Conservation (phyloP, 2,113 vertebrate genomes). For the Motacilla alba region DNA sequence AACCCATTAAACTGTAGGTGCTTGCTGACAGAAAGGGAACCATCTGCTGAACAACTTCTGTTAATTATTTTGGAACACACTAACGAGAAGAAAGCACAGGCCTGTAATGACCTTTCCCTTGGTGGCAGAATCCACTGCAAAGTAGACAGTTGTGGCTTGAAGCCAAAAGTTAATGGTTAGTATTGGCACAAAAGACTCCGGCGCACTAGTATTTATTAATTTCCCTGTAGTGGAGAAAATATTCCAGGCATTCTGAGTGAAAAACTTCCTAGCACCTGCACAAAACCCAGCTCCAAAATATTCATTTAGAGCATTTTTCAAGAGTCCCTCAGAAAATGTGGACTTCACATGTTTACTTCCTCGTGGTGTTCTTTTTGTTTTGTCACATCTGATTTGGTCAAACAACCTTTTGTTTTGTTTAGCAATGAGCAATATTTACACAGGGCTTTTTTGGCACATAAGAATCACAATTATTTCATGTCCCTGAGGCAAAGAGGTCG, state of each 20-base stretch:
- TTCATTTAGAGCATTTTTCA: slow-evolving; percentile 67
- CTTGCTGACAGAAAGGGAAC: slow-evolving; percentile 82
- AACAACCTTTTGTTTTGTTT: slow-evolving; percentile 68
- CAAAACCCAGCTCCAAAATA: slow-evolving; percentile 72
- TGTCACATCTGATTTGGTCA: slow-evolving; percentile 61
- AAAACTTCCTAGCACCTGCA: slow-evolving; percentile 81
- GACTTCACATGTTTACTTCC: slow-evolving; percentile 67
- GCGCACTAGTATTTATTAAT: slow-evolving; percentile 72
- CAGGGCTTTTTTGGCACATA: slow-evolving; percentile 48
- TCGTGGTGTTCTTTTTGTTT: slow-evolving; percentile 61
- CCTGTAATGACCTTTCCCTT: slow-evolving; percentile 75
- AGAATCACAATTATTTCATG: slow-evolving; percentile 63
- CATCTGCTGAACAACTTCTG: slow-evolving; percentile 80
- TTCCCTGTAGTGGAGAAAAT: slow-evolving; percentile 75
- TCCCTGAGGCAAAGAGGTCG: slow-evolving; percentile 62
- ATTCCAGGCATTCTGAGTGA: slow-evolving; percentile 76
- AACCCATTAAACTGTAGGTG: slow-evolving; percentile 75
- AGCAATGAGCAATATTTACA: slow-evolving; percentile 71
- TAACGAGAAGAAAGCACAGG: slow-evolving; percentile 71
- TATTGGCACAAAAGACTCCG: slow-evolving; percentile 73
- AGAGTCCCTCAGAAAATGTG: slow-evolving; percentile 68
- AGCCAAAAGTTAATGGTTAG: slow-evolving; percentile 80
- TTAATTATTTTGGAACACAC: slow-evolving; percentile 78
- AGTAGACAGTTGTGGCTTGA: slow-evolving; percentile 71
- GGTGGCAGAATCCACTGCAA: slow-evolving; percentile 75